Base-by-base conservation (phyloP, 2,888 invertebrate genomes). In the Encarsia formosa region DNA sequence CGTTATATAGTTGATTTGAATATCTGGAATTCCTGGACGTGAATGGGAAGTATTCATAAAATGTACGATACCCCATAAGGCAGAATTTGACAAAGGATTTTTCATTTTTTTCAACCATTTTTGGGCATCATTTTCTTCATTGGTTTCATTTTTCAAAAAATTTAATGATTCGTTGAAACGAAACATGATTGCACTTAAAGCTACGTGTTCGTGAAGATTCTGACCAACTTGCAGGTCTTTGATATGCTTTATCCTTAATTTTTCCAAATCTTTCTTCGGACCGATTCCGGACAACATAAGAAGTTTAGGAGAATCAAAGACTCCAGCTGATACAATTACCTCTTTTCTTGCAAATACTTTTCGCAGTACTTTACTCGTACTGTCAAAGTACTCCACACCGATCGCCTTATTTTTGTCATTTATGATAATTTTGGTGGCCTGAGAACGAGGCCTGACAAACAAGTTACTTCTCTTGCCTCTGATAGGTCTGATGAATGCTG, bases 391-490 rank as follows among this genome's bases (percentile, higher is more conserved):
- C 18, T 50, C 47, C 6, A 54, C 50, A 2, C 50, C 54, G 8
- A 26, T 20, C 5, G 54, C 42, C 43, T 9, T 37, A 16, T 38
- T 47, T 23, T 18, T 23, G 4, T 6, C 9, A 22, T 50, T 35
- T 4, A 54, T 35, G 5, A 50, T 43, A 8, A 54, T 22, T 26
- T 38, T 50, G 1, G 24, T 32, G 4, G 31, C 54, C 18, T 20
- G 38, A 6, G 46, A 19, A 3, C 45, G 23, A 4, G 47, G 20
- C 29, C 31, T 42, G 4, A 54, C 38, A 9, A 22, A 13, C 16
- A 54, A 24, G 38, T 54, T 54, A 9, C 66, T 71, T 29, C 50
- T 37, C 15, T 39, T 16, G 19, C 38, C 37, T 6, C 54, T 19
- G 4, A 54, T 54, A 6, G 54, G 50, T 29, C 50, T 37, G 22